Evolutionary conservation across 2,113 vertebrate genomes (phyloP).

Genomic region (Trogon melanurus): DNA sequence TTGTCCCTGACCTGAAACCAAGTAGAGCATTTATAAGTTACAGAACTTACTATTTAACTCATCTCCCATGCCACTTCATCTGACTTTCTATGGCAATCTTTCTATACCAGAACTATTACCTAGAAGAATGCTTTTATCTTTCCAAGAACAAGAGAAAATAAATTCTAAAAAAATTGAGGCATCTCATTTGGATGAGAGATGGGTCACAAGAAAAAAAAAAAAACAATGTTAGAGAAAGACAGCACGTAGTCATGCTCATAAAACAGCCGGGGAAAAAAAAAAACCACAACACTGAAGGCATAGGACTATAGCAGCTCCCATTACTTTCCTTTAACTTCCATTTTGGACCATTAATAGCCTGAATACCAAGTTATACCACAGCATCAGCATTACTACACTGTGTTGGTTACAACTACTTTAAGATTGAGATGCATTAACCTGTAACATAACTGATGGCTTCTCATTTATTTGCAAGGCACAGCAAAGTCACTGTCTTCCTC

Average conservation of each 20-base stretch:
- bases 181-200: neutral
- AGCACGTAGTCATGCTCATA: neutral
- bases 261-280: neutral
- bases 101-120: neutral
- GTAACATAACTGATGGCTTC: accelerated
- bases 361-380: neutral
- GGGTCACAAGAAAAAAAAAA: too few relatives aligned
- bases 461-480: neutral
- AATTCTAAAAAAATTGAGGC: neutral
- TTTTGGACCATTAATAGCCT: neutral
- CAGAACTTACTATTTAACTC: neutral
- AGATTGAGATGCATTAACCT: neutral
- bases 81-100: neutral
- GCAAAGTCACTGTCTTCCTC: neutral
- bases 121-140: neutral
- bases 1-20: slow-evolving; percentile 84
- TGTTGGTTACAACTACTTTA: neutral
- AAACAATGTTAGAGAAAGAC: accelerated
- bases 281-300: neutral
- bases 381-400: accelerated
- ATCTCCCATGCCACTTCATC: neutral
- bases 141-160: neutral
- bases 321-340: neutral
- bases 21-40: neutral
- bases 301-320: neutral